These are phyloP conservation scores for Nudaria mundana DNA, from an alignment of 2,888 invertebrate species.

Conservation along the genomic window DNA sequence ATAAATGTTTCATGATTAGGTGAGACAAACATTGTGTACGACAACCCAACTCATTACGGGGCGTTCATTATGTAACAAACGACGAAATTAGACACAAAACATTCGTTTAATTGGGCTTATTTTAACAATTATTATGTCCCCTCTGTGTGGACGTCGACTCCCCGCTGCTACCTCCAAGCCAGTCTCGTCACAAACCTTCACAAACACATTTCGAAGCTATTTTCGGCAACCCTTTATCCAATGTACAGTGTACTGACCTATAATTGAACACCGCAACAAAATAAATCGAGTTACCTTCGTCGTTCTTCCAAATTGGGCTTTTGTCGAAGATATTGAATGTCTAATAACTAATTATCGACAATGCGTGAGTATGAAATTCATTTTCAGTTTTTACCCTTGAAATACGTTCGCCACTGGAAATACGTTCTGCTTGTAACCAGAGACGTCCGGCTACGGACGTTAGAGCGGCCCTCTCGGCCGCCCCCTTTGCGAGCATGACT, in stretches of 20 bases:
- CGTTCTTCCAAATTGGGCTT: no score
- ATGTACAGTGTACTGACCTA: constrained; percentile 26
- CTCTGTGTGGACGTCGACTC: constrained; percentile 13
- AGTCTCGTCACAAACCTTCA: constrained; percentile 34
- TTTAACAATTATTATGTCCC: constrained; percentile 23
- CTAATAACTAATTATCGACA: no score
- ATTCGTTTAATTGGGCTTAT: constrained; percentile 25
- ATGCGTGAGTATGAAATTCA: no score
- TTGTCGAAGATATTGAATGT: no score
- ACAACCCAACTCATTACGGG: constrained; percentile 16
- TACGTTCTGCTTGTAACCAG: no score
- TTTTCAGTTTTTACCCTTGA: no score
- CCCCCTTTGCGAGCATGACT: no score
- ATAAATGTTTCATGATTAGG: constrained; percentile 3
- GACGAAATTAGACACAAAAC: not conserved
- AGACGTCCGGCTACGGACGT: no score
- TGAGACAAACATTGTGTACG: constrained; percentile 3
- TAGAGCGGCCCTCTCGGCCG: no score
- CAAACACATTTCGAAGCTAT: constrained; percentile 41
- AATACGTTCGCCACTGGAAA: no score
- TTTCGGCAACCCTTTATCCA: constrained; percentile 28
- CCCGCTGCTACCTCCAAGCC: constrained; percentile 34
- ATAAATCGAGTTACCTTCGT: no score
- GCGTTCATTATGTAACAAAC: constrained; percentile 28
- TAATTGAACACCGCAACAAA: constrained; percentile 27